phyloP scores from a whole-genome alignment of 2,113 vertebrate species.

The Cettia cetti region DNA sequence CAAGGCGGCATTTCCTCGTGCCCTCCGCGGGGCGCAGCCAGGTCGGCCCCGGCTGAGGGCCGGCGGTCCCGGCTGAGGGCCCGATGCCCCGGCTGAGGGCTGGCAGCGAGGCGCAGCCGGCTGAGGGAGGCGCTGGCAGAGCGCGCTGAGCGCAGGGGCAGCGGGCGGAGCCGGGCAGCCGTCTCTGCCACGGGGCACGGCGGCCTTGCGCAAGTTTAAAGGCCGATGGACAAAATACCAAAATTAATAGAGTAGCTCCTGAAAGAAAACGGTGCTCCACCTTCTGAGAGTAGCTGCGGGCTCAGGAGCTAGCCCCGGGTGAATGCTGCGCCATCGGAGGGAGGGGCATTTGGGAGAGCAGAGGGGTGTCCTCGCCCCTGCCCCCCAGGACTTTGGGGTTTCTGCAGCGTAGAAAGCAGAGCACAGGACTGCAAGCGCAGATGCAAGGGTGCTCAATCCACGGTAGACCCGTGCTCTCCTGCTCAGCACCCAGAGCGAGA shows the following conservation, averaged over 20 bases:
- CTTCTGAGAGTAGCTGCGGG: background rate
- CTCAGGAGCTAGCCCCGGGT: background rate
- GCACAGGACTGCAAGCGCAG: background rate
- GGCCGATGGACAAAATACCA: background rate
- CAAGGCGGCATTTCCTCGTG: accelerated
- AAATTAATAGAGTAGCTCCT: accelerated
- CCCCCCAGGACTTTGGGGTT: accelerated
- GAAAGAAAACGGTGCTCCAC: too few relatives aligned
- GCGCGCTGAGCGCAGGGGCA: background rate
- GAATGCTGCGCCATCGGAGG: accelerated
- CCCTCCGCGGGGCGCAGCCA: too few relatives aligned
- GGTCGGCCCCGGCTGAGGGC: too few relatives aligned
- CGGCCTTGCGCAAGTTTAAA: accelerated
- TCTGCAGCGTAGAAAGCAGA: background rate
- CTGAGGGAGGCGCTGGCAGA: background rate
- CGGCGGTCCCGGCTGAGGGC: too few relatives aligned
- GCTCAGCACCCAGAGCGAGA: background rate
- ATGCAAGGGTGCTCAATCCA: background rate
- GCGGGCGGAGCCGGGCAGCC: background rate
- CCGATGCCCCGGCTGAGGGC: too few relatives aligned
- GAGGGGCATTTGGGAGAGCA: background rate
- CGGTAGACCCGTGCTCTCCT: background rate
- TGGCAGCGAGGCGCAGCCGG: too few relatives aligned
- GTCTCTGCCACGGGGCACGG: background rate
- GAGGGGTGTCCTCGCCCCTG: too few relatives aligned